These are phyloP conservation scores for Mongoloraphidia duomilia DNA, from an alignment of 2,888 invertebrate species.

Conservation along the genomic window DNA sequence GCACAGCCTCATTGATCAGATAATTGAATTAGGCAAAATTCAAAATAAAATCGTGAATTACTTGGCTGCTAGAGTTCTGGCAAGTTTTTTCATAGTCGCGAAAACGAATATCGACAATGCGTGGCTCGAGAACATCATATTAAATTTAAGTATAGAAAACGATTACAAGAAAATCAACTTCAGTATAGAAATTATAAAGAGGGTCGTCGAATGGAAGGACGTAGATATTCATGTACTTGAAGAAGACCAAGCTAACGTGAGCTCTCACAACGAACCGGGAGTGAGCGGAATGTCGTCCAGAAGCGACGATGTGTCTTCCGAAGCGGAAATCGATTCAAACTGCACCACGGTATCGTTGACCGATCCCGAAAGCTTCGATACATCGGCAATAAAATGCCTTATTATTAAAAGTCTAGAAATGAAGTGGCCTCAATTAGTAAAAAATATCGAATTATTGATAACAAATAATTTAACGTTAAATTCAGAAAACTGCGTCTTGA, in stretches of 20 bases:
- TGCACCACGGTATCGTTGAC: constrained; percentile 50
- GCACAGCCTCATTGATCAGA: constrained; percentile 70
- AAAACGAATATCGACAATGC: constrained; percentile 66
- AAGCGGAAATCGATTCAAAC: constrained; percentile 16
- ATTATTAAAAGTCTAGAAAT: constrained; percentile 74
- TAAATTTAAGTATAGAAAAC: constrained; percentile 51
- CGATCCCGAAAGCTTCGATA: constrained; percentile 71
- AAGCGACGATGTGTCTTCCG: constrained; percentile 13
- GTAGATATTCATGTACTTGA: constrained; percentile 66
- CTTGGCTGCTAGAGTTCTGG: constrained; percentile 63
- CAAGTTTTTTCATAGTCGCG: constrained; percentile 70
- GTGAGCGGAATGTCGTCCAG: constrained; percentile 19
- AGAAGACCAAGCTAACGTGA: constrained; percentile 33
- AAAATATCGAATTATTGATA: constrained; percentile 47
- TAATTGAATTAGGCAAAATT: constrained; percentile 64
- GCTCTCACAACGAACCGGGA: constrained; percentile 22
- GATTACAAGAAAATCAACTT: constrained; percentile 65
- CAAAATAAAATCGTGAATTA: constrained; percentile 69
- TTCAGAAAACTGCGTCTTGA: constrained; percentile 58
- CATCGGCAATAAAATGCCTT: constrained; percentile 71
- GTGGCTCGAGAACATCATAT: constrained; percentile 65
- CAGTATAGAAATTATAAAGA: constrained; percentile 69
- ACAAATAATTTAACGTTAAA: constrained; percentile 42
- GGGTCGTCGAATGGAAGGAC: constrained; percentile 82
- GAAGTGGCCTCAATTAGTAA: constrained; percentile 71